Base-by-base conservation (phyloP, 2,797 vertebrate genomes). In the Miichthys miiuy region DNA sequence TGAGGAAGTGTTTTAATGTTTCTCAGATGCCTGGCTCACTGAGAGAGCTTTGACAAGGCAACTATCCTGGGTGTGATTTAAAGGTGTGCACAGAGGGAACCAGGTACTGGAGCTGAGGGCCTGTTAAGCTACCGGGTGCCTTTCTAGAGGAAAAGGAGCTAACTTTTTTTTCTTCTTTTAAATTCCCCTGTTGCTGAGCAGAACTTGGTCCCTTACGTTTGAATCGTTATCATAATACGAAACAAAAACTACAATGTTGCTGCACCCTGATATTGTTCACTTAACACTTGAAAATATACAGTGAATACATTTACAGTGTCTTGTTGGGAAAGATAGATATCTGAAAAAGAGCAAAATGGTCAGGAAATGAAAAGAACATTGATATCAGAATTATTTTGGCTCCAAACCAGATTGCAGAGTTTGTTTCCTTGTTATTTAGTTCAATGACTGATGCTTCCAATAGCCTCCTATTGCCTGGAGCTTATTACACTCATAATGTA, bases 1-100 rank as follows among this genome's bases (percentile, higher is more conserved):
- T 93, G 93, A 93, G 93, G 92, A 95, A 94, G 92, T 94, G 93
- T 94, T 95, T 94, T 93, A 94, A 95, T 95, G 93, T 94, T 94
- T 93, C 88, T 94, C 93, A 94, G 93, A 94, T 94, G 93, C 93
- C 82, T 90, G 91, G 92, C 93, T 94, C 81, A 90, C 89, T 87
- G 89, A 91, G 91, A 90, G 87, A 83, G 92, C 93, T 94, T 94
- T 93, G 93, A 95, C 93, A 94, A 94, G 92, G 87, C 88, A 94
- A 93, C 92, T 91, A 94, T 90, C 93, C 91, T 90, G 92, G 92
- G 92, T 93, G 91, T 94, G 93, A 95, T 95, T 95, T 93, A 93
- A 93, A 95, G 93, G 94, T 95, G 92, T 80, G 92, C 93, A 93
- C 91, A 90, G 82, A 86, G 94, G 93, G 93, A 93, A 64, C 88